Conservation (phyloP, 2,888 invertebrate genomes). For the Diloba caeruleocephala region DNA sequence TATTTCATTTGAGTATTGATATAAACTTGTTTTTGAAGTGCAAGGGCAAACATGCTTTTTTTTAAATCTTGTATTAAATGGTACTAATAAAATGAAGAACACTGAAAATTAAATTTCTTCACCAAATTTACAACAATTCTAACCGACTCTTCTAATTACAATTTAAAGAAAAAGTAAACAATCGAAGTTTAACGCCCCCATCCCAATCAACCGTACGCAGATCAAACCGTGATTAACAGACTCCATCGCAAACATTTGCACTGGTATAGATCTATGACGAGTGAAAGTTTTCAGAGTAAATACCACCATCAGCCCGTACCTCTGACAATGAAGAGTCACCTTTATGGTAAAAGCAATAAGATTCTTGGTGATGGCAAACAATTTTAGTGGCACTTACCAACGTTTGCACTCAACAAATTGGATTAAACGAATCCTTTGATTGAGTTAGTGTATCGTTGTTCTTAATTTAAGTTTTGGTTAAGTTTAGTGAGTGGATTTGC, state of each 20-base stretch:
- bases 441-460: slow-evolving; percentile 27
- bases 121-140: slow-evolving; percentile 1
- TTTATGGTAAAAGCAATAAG: neutral
- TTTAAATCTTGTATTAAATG: no score
- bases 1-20: no score
- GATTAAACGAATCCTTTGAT: slow-evolving; percentile 39
- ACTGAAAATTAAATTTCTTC: no score
- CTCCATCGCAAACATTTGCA: slow-evolving; percentile 39
- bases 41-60: no score
- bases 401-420: slow-evolving; percentile 32
- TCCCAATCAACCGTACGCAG: slow-evolving; percentile 33
- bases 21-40: no score
- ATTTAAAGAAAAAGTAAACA: slow-evolving; percentile 11
- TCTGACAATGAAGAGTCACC: slow-evolving; percentile 9
- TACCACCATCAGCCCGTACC: neutral
- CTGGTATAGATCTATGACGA: slow-evolving; percentile 49
- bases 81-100: no score
- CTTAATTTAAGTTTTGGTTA: neutral
- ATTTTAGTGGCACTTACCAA: slow-evolving; percentile 13
- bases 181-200: slow-evolving; percentile 14
- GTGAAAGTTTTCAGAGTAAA: slow-evolving; percentile 40
- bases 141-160: slow-evolving; percentile 2
- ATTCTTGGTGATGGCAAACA: neutral
- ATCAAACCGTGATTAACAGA: slow-evolving; percentile 52
- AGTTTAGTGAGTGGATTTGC: neutral